Evolutionary conservation across 2,797 vertebrate genomes (phyloP).

Genomic region (Mareca penelope): DNA sequence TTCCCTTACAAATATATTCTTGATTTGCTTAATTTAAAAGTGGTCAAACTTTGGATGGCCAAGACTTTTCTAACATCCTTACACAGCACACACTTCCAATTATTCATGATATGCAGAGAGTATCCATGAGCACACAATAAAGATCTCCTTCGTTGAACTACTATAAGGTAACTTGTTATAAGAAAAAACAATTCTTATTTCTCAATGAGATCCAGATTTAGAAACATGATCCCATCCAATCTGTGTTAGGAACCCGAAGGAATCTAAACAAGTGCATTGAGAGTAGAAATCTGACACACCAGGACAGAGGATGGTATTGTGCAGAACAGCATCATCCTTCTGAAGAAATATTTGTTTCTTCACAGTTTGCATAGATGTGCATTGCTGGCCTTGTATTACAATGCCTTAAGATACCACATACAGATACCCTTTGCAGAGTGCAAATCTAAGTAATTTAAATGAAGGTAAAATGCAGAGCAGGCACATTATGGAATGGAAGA

Average conservation of each 20-base stretch:
- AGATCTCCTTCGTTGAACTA: not conserved
- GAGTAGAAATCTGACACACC: not conserved
- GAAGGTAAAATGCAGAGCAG: not conserved
- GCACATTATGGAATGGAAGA: not conserved
- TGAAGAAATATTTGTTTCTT: not conserved
- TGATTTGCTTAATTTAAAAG: not conserved
- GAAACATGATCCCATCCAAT: not conserved
- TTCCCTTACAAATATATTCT: not conserved
- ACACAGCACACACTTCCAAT: not conserved
- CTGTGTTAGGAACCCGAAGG: not conserved
- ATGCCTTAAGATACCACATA: not conserved
- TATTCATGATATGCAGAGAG: not conserved
- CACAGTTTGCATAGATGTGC: not conserved
- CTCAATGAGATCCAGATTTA: not conserved
- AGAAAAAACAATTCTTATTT: not conserved
- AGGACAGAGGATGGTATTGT: rapidly evolving
- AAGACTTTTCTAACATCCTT: not conserved
- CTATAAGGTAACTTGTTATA: not conserved
- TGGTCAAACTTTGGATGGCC: not conserved
- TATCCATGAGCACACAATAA: not conserved
- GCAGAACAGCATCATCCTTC: rapidly evolving
- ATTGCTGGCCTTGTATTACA: not conserved
- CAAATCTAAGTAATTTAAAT: not conserved
- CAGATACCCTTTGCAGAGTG: not conserved
- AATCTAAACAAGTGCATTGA: not conserved